Percentiles rank a stretch among this genome's conserved stretches.
phyloP scores from a whole-genome alignment of 2,888 invertebrate genomes.

The Maniola hyperantus region DNA sequence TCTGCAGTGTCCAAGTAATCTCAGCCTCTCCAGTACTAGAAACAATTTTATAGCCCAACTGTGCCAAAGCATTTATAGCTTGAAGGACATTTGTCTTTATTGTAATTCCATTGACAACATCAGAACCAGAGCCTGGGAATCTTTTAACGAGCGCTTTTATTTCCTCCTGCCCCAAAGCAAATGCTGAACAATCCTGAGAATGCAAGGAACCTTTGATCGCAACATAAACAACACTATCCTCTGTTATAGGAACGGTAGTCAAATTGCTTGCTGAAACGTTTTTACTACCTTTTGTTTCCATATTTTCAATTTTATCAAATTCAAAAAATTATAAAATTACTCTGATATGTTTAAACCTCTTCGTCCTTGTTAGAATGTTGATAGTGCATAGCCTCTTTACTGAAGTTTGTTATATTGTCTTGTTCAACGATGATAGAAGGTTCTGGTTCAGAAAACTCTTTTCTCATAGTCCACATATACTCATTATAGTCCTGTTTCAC shows the following conservation, averaged over 20 bases:
- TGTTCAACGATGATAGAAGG: conserved; percentile 85
- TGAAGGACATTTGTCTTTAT: conserved; percentile 87
- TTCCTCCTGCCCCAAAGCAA: conserved; percentile 89
- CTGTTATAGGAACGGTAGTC: conserved; percentile 55
- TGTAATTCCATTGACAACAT: conserved; percentile 88
- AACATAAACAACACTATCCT: conserved; percentile 86
- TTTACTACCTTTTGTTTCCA: conserved; percentile 70
- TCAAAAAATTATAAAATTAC: conserved; percentile 40
- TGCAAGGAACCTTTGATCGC: conserved; percentile 91
- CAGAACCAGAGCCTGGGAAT: conserved; percentile 84
- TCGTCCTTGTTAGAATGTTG: conserved; percentile 74
- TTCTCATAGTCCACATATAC: conserved; percentile 97
- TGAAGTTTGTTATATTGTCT: conserved; percentile 84
- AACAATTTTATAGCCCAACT: conserved; percentile 90
- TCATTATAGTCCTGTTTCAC: conserved; percentile 95
- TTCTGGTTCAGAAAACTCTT: conserved; percentile 92
- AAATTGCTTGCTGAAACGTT: conserved; percentile 59
- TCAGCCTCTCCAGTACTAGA: conserved; percentile 91
- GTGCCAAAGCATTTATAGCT: conserved; percentile 88
- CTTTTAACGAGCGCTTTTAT: conserved; percentile 86
- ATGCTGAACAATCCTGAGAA: conserved; percentile 88
- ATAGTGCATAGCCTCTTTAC: conserved; percentile 81
- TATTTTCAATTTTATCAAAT: conserved; percentile 42
- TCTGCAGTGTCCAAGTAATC: conserved; percentile 92
- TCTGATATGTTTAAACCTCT: conserved; percentile 62